These are phyloP conservation scores for Drosophila lowei DNA, from an alignment of 1,140 invertebrate genomes.

Conservation along the genomic window DNA sequence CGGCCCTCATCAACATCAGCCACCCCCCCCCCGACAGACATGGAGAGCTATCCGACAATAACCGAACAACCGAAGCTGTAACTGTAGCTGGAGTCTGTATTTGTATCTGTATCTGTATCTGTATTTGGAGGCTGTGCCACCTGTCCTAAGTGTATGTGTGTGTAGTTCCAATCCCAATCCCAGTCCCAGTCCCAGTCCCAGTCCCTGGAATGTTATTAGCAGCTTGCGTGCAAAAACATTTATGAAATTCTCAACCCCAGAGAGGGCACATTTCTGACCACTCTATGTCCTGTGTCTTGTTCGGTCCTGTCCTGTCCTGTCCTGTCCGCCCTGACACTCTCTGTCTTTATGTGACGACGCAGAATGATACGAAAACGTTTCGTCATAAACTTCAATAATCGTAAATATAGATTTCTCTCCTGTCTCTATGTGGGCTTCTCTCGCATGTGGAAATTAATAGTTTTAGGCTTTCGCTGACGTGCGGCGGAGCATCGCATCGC, in stretches of 20 bases:
- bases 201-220: slow-evolving; percentile 67
- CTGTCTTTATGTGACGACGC: slow-evolving; percentile 82
- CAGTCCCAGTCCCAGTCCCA: background rate
- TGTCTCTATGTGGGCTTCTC: slow-evolving; percentile 7
- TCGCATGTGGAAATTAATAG: slow-evolving; percentile 76
- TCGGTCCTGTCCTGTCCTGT: background rate
- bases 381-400: slow-evolving; percentile 83
- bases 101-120: slow-evolving; percentile 23
- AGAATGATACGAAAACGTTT: slow-evolving; percentile 83
- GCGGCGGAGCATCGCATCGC: slow-evolving; percentile 55
- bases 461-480: slow-evolving; percentile 71
- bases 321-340: slow-evolving; percentile 29
- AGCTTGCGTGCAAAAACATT: slow-evolving; percentile 78
- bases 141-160: slow-evolving; percentile 44
- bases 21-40: slow-evolving; percentile 41
- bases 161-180: background rate
- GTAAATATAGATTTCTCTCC: slow-evolving; percentile 83
- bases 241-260: slow-evolving; percentile 67
- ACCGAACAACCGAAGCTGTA: slow-evolving; percentile 46
- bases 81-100: slow-evolving; percentile 42
- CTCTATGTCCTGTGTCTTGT: background rate
- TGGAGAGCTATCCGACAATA: slow-evolving; percentile 10
- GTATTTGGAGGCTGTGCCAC: slow-evolving; percentile 49
- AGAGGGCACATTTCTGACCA: background rate
- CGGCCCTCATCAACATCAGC: slow-evolving; percentile 52